Base-by-base conservation (phyloP, 2,888 invertebrate species). In the Oscheius myriophilus region DNA sequence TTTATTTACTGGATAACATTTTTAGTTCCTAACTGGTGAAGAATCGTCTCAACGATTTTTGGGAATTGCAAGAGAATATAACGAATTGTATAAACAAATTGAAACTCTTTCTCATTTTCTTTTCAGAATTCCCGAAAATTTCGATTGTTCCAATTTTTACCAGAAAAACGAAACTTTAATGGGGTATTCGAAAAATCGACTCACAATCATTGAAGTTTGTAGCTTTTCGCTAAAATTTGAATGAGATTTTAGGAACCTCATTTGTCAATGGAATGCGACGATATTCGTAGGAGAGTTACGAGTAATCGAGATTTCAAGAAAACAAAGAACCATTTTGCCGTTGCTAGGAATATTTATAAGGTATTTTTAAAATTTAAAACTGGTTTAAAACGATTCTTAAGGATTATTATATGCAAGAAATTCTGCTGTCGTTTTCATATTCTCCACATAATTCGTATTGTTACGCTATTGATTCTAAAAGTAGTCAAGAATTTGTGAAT, bases 361-460 rank as follows among this genome's bases (percentile, higher is more conserved):
- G 61, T 61, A 46, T 26, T 43, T 9, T 23, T 45, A n/a, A 25
- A 12, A 14, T 43, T 25, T 45, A 9, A 6, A 33, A 33, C 3
- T 33, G 33, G 3, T 33, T 33, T 6, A 6, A 6, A 33, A 3
- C 9, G 33, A 33, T 33, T 33, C n/a, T n/a, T 21, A 16, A 61
- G 61, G 46, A 61, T 26, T 61, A 61, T 49, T 61, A 23, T 25
- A 33, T 61, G 14, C 61, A 61, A 61, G 61, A 61, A 49, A 49
- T 49, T 16, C n/a, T 61, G 1, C 49, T 61, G 14, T 11, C 49
- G n/a, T 49, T 61, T 33, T 46, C 61, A 2, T 61, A 61, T 18
- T 61, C 61, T 4, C 61, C 61, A 4, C 49, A 46, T 39, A 49
- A 49, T 33, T 33, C 26, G 1, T 61, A 61, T 49, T 61, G 61